Evolutionary conservation across 1,140 invertebrate species (phyloP), one percentile per base, ranked within the genome.

Genomic region (Brachionus koreanus): DNA sequence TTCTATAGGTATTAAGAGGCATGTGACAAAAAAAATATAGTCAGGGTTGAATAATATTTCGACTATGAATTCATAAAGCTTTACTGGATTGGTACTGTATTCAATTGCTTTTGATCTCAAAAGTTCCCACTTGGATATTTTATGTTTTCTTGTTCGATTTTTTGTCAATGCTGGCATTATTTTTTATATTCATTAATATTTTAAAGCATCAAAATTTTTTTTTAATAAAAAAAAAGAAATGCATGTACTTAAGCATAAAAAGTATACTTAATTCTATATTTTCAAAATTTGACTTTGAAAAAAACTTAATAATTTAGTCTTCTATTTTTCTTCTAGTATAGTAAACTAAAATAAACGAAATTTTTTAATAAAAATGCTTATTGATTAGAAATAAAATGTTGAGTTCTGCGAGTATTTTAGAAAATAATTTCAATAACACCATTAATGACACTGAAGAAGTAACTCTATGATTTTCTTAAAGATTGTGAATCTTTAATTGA

Each of bases 21-120:
- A 42, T n/a, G 49, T 19, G 5, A 82, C 37, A n/a, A 42, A 37
- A 42, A 52, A 6, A 9, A 61, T 49, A 19, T 82, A 46, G 5
- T 72, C 19, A 29, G 67, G 29, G 23, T 82, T 75, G 9, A 69
- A 61, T 35, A 72, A 57, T 13, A 82, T 16, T 35, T 82, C 82
- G n/a, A 25, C 25, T 2, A 49, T 19, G 5, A 82, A 13, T 9
- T 82, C 16, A 37, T 49, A 42, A 2, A 82, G 35, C 10, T 72
- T 39, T 16, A 13, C 57, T 6, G 49, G 76, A 29, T 61, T 79
- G 10, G 23, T 46, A 3, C 25, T 29, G 12, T 19, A 19, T 46
- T 77, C 13, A 10, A 23, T 16, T 12, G 46, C 2, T 52, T 49
- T 16, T 16, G 74, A 5, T n/a, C 23, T 33, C 4, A 33, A 49